These are phyloP conservation scores for Eulemur rubriventer DNA, from an alignment of 2,797 vertebrate species.

Conservation along the genomic window DNA sequence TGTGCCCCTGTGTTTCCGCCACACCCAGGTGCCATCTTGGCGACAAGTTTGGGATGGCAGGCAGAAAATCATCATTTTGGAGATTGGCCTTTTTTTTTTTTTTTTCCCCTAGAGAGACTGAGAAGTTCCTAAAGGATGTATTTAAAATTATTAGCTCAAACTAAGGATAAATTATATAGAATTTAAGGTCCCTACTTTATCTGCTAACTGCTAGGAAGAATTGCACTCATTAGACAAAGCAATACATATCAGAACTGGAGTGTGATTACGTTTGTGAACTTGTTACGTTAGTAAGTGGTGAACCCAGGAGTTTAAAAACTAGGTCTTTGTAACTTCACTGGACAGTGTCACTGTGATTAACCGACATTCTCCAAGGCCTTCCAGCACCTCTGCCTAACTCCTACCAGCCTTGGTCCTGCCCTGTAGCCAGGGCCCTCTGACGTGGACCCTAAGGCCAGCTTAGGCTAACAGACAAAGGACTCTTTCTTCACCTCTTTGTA, in stretches of 20 bases:
- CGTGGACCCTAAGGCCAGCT: neutral
- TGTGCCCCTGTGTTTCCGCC: neutral
- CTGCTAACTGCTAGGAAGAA: neutral
- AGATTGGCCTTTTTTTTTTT: neutral
- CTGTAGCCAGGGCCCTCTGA: neutral
- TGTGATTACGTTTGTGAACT: neutral
- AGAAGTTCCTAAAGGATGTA: neutral
- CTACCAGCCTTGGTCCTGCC: neutral
- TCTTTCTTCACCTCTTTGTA: neutral
- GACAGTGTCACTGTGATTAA: no score
- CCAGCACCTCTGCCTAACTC: neutral
- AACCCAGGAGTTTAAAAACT: neutral
- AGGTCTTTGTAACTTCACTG: neutral
- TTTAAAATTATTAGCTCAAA: neutral
- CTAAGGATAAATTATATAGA: neutral
- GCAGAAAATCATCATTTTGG: neutral
- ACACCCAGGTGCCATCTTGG: neutral
- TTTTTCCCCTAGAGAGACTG: neutral
- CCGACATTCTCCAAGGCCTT: rapidly evolving
- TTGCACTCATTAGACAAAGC: neutral
- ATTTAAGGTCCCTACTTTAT: neutral
- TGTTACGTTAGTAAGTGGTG: neutral
- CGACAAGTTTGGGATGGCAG: neutral
- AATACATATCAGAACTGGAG: neutral
- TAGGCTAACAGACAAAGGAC: no score